These are phyloP conservation scores for Rissa tridactyla DNA, from an alignment of 2,113 vertebrate species.

Conservation along the genomic window DNA sequence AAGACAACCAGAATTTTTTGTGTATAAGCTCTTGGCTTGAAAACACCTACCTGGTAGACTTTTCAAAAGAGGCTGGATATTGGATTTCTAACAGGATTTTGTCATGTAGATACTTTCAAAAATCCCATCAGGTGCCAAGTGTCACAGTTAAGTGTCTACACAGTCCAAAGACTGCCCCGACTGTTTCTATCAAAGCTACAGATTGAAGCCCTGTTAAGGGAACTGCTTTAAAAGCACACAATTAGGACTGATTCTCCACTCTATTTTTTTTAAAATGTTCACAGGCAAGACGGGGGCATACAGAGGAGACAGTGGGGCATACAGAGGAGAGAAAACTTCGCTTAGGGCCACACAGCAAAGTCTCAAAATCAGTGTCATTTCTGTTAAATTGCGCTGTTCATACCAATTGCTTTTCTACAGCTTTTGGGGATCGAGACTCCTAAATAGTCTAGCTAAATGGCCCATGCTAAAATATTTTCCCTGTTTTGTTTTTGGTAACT, in stretches of 20 bases:
- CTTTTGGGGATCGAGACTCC: background rate
- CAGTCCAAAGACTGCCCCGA: background rate
- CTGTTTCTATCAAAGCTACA: background rate
- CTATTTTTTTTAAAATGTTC: background rate
- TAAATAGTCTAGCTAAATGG: background rate
- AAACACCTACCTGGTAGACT: background rate
- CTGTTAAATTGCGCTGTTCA: background rate
- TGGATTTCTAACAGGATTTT: background rate
- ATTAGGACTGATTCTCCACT: background rate
- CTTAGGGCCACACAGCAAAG: background rate
- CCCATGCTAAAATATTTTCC: background rate
- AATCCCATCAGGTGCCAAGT: background rate
- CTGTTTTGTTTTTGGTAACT: background rate
- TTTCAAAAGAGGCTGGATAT: background rate
- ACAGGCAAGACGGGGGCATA: background rate
- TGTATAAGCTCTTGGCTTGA: background rate
- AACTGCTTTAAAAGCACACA: background rate
- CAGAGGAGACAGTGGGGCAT: background rate
- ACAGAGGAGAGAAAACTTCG: background rate
- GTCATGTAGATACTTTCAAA: background rate
- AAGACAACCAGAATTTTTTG: background rate
- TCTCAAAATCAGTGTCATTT: background rate
- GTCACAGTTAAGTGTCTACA: background rate
- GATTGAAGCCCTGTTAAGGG: background rate
- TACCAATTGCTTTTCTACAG: background rate